Evolutionary conservation across 1,140 invertebrate species (phyloP), one percentile per base, ranked within the genome.

Genomic region (Leptonema lineaticorne): DNA sequence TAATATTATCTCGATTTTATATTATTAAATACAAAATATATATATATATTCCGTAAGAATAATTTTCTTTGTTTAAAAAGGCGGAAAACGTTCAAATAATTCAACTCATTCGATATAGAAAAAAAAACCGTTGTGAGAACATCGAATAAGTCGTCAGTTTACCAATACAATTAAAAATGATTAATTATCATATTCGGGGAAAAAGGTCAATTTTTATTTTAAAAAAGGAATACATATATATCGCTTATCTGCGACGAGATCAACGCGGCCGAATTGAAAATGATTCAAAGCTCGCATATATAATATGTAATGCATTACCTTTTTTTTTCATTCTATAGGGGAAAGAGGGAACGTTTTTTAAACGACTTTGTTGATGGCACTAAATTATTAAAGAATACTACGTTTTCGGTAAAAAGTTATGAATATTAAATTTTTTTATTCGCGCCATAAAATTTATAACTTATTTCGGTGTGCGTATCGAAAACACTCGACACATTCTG

Each of bases 141-240:
- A 59, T 30, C 8, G 22, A 30, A 59, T 59, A 29, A 58, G 28
- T 22, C 20, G 14, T 37, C 27, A 45, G 45, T 45, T 41, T 45
- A 45, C 33, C 8, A 28, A 63, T 22, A 45, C 29, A 63, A 63
- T 63, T 63, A 63, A 63, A 63, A 63, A 63, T 63, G 59, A 63
- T 45, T 63, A 45, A 63, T 63, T 45, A 46, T 37, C 6, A 22
- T 1, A 24, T 41, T 29, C 28, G 4, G 9, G 11, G 33, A 59
- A 18, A 59, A 59, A 59, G 57, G 57, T 59, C 57, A 59, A 30
- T 59, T 59, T 22, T 59, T 53, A 26, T 5, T 4, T 3, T 14
- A 4, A 41, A 41, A 41, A 41, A 11, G 22, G 16, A 33, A 29
- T 27, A n/a, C 30, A 20, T 16, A 33, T 59, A 59, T 59, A 30